Percentiles rank a stretch among this genome's conserved stretches.
These are phyloP conservation scores for Tribolium freemani DNA, from an alignment of 2,888 invertebrate species.

Conservation along the genomic window DNA sequence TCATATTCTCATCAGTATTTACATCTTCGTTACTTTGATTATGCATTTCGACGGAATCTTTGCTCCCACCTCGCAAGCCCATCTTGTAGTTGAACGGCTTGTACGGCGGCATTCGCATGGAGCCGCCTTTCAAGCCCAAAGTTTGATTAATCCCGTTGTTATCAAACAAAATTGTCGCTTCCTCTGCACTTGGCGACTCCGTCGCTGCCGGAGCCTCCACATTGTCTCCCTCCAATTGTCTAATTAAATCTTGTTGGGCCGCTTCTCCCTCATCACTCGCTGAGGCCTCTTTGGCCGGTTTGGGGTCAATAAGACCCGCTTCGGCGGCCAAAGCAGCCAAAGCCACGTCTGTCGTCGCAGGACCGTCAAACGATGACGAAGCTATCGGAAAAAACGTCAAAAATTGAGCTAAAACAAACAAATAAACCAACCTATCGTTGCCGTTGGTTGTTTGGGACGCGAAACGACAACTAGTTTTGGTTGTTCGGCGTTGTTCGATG, in stretches of 20 bases:
- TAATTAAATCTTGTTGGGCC: conserved; percentile 39
- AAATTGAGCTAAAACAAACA: neutral
- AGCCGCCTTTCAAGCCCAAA: conserved; percentile 63
- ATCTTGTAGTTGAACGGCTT: conserved; percentile 56
- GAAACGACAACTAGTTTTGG: conserved; percentile 70
- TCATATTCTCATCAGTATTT: conserved; percentile 56
- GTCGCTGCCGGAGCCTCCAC: conserved; percentile 17
- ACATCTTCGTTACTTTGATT: conserved; percentile 50
- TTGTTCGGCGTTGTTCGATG: conserved; percentile 58
- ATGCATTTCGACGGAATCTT: conserved; percentile 57
- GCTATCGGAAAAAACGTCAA: conserved; percentile 55
- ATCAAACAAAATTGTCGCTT: conserved; percentile 59
- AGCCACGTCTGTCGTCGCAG: conserved; percentile 75
- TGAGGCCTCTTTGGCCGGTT: conserved; percentile 55
- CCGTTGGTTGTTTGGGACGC: conserved; percentile 72
- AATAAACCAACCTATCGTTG: conserved; percentile 66
- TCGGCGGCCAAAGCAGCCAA: conserved; percentile 75
- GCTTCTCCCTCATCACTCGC: conserved; percentile 15
- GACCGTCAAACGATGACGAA: conserved; percentile 71
- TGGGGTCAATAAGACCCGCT: conserved; percentile 73
- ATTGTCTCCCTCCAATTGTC: conserved; percentile 37
- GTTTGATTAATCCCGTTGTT: conserved; percentile 61
- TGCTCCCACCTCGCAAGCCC: conserved; percentile 64
- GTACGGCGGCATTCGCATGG: conserved; percentile 50
- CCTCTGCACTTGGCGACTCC: conserved; percentile 53